Conservation (phyloP, 2,888 invertebrate genomes). For the Minunthozetes semirufus region DNA sequence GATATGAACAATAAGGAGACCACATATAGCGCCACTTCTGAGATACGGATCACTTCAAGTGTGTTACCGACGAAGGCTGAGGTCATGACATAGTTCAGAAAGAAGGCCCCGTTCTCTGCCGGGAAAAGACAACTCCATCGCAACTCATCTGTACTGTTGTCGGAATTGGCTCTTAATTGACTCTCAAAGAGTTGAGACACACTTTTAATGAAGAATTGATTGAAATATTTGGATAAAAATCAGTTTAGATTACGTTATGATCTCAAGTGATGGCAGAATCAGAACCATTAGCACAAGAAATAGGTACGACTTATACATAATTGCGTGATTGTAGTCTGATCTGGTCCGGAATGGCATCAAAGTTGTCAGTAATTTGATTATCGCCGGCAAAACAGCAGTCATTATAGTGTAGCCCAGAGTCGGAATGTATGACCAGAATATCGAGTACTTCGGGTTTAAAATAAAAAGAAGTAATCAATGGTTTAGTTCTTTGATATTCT, state of each 20-base stretch:
- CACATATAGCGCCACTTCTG: slow-evolving; percentile 81
- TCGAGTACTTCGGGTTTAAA: slow-evolving; percentile 38
- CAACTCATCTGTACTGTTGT: no score
- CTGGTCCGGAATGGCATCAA: slow-evolving; percentile 42
- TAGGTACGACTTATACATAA: slow-evolving; percentile 86
- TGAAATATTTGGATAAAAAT: not conserved
- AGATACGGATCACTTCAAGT: slow-evolving; percentile 78
- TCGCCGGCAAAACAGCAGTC: slow-evolving; percentile 17
- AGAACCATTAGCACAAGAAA: slow-evolving; percentile 86
- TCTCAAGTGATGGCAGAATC: slow-evolving; percentile 81
- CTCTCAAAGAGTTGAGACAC: not conserved
- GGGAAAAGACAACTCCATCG: slow-evolving; percentile 73
- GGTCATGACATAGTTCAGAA: slow-evolving; percentile 92
- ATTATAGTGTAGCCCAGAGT: slow-evolving; percentile 35
- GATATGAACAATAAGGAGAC: slow-evolving; percentile 68
- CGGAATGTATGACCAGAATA: slow-evolving; percentile 27
- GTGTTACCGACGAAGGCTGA: slow-evolving; percentile 85
- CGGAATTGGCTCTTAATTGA: no score
- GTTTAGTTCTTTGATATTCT: no score
- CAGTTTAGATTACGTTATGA: slow-evolving; percentile 61
- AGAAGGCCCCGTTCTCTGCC: slow-evolving; percentile 90
- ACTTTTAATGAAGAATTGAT: not conserved
- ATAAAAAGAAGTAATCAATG: no score
- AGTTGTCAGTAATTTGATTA: slow-evolving; percentile 32
- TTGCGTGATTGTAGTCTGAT: slow-evolving; percentile 80